Evolutionary conservation across 2,113 vertebrate species (phyloP).

Genomic region (Callaeas wilsoni): DNA sequence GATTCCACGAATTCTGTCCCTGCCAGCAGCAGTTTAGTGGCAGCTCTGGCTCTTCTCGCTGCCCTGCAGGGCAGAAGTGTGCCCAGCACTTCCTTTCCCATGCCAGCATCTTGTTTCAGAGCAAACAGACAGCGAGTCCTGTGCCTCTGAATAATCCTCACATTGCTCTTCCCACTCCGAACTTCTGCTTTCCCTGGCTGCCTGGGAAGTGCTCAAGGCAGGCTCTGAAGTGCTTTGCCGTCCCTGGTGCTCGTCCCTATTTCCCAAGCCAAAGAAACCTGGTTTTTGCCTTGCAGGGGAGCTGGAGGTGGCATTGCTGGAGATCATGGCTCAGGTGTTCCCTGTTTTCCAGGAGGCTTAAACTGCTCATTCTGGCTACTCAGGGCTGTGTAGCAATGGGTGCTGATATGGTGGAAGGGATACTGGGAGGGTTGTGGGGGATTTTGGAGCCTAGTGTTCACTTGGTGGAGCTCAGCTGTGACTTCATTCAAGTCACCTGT

Average conservation of each 20-base stretch:
- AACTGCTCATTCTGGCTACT: not conserved
- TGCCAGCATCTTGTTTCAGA: not conserved
- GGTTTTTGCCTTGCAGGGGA: not conserved
- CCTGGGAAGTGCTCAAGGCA: not conserved
- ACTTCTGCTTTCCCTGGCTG: not conserved
- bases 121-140: not conserved
- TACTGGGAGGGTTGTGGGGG: not conserved
- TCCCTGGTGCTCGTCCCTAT: rapidly evolving
- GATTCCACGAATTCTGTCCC: not conserved
- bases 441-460: not conserved
- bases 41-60: not conserved
- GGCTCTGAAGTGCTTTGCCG: not conserved
- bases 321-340: not conserved
- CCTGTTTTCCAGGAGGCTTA: not conserved
- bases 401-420: not conserved
- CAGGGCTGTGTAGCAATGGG: not conserved
- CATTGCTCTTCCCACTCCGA: not conserved
- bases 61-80: not conserved
- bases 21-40: not conserved
- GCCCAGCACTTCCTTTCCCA: not conserved
- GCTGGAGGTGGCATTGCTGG: not conserved
- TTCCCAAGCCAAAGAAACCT: not conserved
- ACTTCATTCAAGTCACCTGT: not conserved
- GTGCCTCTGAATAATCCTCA: conserved; percentile 25
- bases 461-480: not conserved